Percentiles rank a stretch among this genome's conserved stretches.
Conservation (phyloP, 2,113 vertebrate species). For the Lipophrys pholis region DNA sequence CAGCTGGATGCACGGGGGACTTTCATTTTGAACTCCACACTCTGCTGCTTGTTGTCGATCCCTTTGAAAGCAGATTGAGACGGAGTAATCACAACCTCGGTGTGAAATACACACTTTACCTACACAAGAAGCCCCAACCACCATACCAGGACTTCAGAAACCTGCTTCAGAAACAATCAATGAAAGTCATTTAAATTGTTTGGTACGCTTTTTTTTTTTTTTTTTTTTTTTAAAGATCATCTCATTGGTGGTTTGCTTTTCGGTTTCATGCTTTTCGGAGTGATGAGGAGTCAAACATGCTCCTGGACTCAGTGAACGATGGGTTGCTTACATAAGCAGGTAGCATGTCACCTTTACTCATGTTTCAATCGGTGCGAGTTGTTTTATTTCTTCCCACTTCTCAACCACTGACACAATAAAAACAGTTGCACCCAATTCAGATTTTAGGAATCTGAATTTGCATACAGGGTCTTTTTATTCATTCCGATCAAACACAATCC, state of each 20-base stretch:
- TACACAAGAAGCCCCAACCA: background rate
- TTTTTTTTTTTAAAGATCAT: background rate
- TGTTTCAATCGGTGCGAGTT: background rate
- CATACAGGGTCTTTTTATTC: conserved; percentile 10
- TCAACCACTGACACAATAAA: background rate
- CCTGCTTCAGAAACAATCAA: background rate
- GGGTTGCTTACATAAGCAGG: no score
- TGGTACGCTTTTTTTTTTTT: background rate
- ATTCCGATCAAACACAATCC: background rate
- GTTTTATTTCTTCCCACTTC: background rate
- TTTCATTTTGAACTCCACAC: conserved; percentile 8
- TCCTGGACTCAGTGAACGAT: background rate
- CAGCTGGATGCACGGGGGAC: conserved; percentile 5
- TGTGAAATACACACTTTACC: background rate
- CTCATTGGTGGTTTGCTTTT: conserved; percentile 7
- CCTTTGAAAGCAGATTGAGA: conserved; percentile 7
- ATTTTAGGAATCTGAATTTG: background rate
- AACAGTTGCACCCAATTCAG: background rate
- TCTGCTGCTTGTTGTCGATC: conserved; percentile 1
- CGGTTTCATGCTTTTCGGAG: background rate
- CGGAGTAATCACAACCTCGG: background rate
- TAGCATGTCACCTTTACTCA: background rate
- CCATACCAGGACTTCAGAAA: background rate
- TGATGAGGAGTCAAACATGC: background rate
- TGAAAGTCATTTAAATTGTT: background rate